These are phyloP conservation scores for Smutsia gigantea DNA, from an alignment of 2,797 vertebrate species.

Conservation along the genomic window DNA sequence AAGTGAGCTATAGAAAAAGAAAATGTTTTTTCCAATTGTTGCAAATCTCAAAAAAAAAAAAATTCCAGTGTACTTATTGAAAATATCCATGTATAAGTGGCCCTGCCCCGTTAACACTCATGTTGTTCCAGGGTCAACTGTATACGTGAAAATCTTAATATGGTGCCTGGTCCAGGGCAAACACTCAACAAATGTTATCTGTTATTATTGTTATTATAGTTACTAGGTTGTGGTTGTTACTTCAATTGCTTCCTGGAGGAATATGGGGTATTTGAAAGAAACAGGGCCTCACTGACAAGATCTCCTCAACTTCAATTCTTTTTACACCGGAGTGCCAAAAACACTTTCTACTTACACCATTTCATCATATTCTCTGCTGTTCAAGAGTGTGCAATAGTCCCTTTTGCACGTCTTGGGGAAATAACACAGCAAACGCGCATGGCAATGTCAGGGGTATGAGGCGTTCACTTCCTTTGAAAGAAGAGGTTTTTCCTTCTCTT, in stretches of 20 bases:
- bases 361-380: neutral
- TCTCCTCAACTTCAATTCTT: neutral
- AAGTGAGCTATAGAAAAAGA: no score
- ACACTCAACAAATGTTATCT: neutral
- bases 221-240: neutral
- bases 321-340: neutral
- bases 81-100: no score
- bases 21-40: no score
- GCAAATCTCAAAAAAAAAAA: no score
- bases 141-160: neutral
- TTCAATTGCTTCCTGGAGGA: neutral
- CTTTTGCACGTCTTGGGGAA: neutral
- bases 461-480: neutral
- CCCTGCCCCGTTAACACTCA: no score
- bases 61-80: no score
- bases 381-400: neutral
- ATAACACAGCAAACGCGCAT: neutral
- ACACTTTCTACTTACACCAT: neutral
- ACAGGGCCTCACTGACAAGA: neutral
- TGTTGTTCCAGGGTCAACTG: no score
- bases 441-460: neutral
- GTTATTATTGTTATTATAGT: neutral
- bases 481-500: neutral
- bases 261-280: neutral
- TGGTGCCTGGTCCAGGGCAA: neutral